These are phyloP conservation scores for Anorthoa munda DNA, from an alignment of 2,888 invertebrate species.

Conservation along the genomic window DNA sequence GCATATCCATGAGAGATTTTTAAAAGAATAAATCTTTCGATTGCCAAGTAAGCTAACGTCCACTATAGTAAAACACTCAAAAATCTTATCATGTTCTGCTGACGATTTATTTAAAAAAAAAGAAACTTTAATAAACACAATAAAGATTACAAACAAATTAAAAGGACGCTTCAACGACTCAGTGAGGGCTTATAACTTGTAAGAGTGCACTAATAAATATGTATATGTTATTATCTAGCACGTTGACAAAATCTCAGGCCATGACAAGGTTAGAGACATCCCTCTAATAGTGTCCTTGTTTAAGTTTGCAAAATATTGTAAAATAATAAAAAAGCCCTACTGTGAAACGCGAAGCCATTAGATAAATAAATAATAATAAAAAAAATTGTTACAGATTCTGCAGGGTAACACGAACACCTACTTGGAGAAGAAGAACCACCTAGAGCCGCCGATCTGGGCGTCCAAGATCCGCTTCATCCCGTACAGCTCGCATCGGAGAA, in stretches of 20 bases:
- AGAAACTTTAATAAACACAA: too few species aligned
- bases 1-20: background rate
- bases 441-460: slow-evolving; percentile 96
- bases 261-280: background rate
- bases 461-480: slow-evolving; percentile 96
- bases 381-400: slow-evolving; percentile 92
- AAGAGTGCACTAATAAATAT: background rate
- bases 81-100: background rate
- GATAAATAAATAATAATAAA: too few species aligned
- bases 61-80: too few species aligned
- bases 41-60: background rate
- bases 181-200: background rate
- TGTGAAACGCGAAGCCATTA: too few species aligned
- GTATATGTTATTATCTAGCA: background rate
- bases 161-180: background rate
- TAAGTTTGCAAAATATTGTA: too few species aligned
- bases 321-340: too few species aligned
- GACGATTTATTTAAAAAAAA: too few species aligned
- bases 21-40: background rate
- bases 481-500: slow-evolving; percentile 95
- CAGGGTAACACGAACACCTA: slow-evolving; percentile 97
- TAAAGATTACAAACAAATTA: too few species aligned
- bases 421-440: slow-evolving; percentile 93
- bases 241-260: background rate
- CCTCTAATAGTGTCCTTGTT: too few species aligned